Evolutionary conservation across 2,888 invertebrate species (phyloP), one percentile per base, ranked within the genome.

Genomic region (Eulithis testata): DNA sequence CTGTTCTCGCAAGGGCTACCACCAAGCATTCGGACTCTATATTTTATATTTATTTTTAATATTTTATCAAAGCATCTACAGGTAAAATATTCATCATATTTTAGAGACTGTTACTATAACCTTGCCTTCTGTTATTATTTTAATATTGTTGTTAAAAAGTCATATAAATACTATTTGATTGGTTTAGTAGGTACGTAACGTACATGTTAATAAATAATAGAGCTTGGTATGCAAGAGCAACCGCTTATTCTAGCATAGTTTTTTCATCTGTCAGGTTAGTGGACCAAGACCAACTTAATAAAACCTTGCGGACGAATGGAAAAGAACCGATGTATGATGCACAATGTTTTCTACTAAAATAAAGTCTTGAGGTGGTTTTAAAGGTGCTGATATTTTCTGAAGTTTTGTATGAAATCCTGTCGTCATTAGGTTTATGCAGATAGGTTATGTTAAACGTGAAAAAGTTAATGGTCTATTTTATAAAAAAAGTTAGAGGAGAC

Each of bases 1-100:
- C 90, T 91, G 91, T 85, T 85, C 85, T 86, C 82, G 81, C 83
- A 86, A 93, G 93, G 93, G 93, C 88, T 93, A 90, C 93, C 93
- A 92, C 92, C 91, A 85, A 80, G 84, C 77, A 86, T 88, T 88
- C 86, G 80, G 73, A 70, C 70, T 75, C 63, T 73, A 65, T 73
- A 66, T 84, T 84, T 85, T 89, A 89, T 88, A 84, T 88, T 71
- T 80, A 78, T 80, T 91, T 88, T 84, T 82, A 83, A 89, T 90
- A 90, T 89, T 88, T 86, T 83, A 86, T 84, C 89, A 86, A 87
- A 87, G 80, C 84, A 78, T 73, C 76, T 77, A 69, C 72, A 74
- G 76, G 75, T 76, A 79, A 84, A 85, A 88, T 86, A 84, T 86
- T 85, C 78, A 84, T 88, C 85, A 89, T 89, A 88, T 63, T 68